A percentile compares a stretch with the other conserved stretches of the same genome.
phyloP scores from a whole-genome alignment of 2,888 invertebrate species.

The Periphyllus acericola region DNA sequence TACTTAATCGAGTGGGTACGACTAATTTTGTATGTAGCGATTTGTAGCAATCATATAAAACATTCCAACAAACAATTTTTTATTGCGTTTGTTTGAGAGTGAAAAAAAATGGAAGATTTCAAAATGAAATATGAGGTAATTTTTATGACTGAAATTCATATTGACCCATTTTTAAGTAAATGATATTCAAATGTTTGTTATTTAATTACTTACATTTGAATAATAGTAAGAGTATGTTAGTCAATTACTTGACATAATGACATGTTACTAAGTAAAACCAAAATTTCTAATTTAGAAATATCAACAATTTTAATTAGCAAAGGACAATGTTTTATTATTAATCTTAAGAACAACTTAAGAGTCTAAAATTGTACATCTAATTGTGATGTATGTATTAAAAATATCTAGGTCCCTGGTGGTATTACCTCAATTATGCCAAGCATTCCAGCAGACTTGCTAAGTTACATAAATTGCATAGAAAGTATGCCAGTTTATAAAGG shows the following conservation, averaged over 20 bases:
- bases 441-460: slow-evolving; percentile 43
- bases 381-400: neutral
- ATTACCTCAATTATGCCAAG: slow-evolving; percentile 55
- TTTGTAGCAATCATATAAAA: too few species aligned
- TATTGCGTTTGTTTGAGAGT: neutral
- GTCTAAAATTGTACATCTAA: neutral
- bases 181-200: neutral
- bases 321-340: neutral
- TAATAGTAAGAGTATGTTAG: neutral
- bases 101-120: slow-evolving; percentile 31
- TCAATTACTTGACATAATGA: neutral
- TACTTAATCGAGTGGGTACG: too few species aligned
- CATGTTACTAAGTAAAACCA: neutral
- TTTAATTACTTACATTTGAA: neutral
- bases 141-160: neutral
- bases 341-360: neutral
- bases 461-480: slow-evolving; percentile 55
- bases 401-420: slow-evolving; percentile 49
- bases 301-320: neutral
- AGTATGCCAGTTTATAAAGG: slow-evolving; percentile 49
- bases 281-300: neutral
- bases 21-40: too few species aligned
- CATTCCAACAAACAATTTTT: too few species aligned
- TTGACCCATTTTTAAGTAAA: neutral
- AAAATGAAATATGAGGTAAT: slow-evolving; percentile 56